phyloP scores from a whole-genome alignment of 2,888 invertebrate species.

The Pantelozetes paolii region DNA sequence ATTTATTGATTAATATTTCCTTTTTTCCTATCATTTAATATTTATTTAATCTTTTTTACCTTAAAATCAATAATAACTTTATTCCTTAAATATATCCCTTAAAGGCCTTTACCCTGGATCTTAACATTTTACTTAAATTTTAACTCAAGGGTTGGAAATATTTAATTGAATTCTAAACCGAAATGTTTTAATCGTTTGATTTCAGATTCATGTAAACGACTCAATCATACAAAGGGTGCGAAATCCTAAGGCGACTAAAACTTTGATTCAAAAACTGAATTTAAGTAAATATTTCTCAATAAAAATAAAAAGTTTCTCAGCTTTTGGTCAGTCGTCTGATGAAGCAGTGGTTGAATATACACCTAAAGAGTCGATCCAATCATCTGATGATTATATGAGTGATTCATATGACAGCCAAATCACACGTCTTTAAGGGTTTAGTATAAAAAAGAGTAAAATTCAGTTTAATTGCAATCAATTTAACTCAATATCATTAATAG shows the following conservation, averaged over 20 bases:
- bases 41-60: too few relatives aligned
- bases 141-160: too few relatives aligned
- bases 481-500: too few relatives aligned
- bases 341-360: not conserved
- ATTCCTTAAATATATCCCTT: too few relatives aligned
- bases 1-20: too few relatives aligned
- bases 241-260: slow-evolving; percentile 44
- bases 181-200: too few relatives aligned
- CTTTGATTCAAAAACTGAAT: slow-evolving; percentile 43
- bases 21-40: too few relatives aligned
- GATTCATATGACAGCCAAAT: not conserved
- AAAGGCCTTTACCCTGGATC: not conserved
- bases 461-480: too few relatives aligned
- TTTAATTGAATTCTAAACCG: too few relatives aligned
- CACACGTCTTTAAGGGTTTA: not conserved
- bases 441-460: too few relatives aligned
- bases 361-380: too few relatives aligned
- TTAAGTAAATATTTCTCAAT: slow-evolving; percentile 39
- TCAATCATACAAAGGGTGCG: slow-evolving; percentile 43
- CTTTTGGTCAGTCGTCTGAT: not conserved
- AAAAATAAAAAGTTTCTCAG: slow-evolving; percentile 28
- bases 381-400: not conserved
- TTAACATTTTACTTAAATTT: not conserved
- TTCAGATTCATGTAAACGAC: slow-evolving; percentile 45
- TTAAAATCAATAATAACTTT: too few relatives aligned